Percentiles rank a stretch among this genome's conserved stretches.
Evolutionary conservation across 2,888 invertebrate genomes (phyloP).

Genomic region (Drosophila dives): DNA sequence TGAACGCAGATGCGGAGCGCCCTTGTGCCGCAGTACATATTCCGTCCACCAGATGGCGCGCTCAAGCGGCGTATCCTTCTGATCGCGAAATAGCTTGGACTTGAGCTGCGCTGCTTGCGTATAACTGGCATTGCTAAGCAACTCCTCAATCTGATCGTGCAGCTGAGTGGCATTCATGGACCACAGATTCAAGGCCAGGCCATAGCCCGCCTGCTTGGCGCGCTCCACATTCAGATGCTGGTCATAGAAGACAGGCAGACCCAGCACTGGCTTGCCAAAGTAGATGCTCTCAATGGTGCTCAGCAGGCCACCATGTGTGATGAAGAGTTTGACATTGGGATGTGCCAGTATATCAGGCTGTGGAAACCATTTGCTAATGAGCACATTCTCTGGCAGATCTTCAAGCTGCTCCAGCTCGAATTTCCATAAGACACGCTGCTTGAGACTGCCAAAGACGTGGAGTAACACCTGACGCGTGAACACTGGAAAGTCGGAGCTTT

Average conservation of each 20-base stretch:
- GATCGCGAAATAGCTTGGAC: slow-evolving; percentile 79
- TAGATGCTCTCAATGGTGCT: slow-evolving; percentile 85
- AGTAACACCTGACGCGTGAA: slow-evolving; percentile 62
- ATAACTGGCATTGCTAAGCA: slow-evolving; percentile 68
- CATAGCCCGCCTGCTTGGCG: slow-evolving; percentile 84
- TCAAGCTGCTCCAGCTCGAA: slow-evolving; percentile 81
- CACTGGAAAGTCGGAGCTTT: slow-evolving; percentile 69
- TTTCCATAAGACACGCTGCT: slow-evolving; percentile 84
- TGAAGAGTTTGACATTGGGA: slow-evolving; percentile 85
- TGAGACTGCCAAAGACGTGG: slow-evolving; percentile 59
- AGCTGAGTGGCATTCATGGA: slow-evolving; percentile 80
- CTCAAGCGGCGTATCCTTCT: slow-evolving; percentile 78
- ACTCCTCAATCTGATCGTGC: slow-evolving; percentile 53
- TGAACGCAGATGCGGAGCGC: slow-evolving; percentile 82
- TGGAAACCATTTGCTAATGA: slow-evolving; percentile 84
- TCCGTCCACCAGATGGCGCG: slow-evolving; percentile 83
- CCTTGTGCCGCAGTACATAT: slow-evolving; percentile 82
- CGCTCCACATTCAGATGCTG: slow-evolving; percentile 85
- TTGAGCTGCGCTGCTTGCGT: slow-evolving; percentile 41
- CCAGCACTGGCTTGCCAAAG: slow-evolving; percentile 85
- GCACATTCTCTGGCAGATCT: slow-evolving; percentile 73
- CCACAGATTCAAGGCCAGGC: slow-evolving; percentile 79
- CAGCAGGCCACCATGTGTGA: slow-evolving; percentile 85
- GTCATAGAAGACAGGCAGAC: slow-evolving; percentile 86
- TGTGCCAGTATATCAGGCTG: slow-evolving; percentile 85